A percentile compares a stretch with the other conserved stretches of the same genome.
These are phyloP conservation scores for Myathropa florea DNA, from an alignment of 2,888 invertebrate genomes.

Conservation along the genomic window DNA sequence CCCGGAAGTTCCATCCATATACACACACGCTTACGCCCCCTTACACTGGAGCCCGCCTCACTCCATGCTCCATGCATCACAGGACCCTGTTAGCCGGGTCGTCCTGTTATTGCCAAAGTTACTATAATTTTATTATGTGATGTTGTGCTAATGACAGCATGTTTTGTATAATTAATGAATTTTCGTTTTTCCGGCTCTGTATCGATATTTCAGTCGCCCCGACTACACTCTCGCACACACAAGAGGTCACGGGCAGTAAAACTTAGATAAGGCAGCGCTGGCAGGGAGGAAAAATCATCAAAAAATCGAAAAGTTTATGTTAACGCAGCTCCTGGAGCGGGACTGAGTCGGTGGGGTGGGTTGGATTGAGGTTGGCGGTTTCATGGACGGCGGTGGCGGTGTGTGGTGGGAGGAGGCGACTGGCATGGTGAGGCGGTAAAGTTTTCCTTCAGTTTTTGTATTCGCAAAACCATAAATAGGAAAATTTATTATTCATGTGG, in stretches of 20 bases:
- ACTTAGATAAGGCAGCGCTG: constrained; percentile 43
- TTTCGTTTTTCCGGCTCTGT: constrained; percentile 49
- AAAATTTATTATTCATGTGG: constrained; percentile 67
- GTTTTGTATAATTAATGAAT: constrained; percentile 69
- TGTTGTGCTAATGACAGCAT: constrained; percentile 69
- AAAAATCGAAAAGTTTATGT: neutral
- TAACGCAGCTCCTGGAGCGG: constrained; percentile 10
- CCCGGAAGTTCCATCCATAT: neutral
- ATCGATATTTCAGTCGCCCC: constrained; percentile 28
- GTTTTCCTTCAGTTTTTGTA: constrained; percentile 24
- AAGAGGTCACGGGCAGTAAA: constrained; percentile 41
- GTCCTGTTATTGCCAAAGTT: constrained; percentile 66
- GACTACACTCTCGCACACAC: neutral
- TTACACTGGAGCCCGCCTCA: neutral
- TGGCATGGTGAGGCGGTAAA: constrained; percentile 7
- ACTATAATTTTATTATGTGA: constrained; percentile 66
- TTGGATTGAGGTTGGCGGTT: constrained; percentile 6
- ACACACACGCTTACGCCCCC: neutral
- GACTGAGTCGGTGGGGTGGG: neutral
- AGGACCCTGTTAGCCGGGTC: neutral
- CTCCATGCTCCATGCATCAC: neutral
- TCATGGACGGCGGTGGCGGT: neutral
- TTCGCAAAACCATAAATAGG: constrained; percentile 60
- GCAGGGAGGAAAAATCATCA: neutral
- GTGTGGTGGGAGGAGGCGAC: neutral